phyloP scores from a whole-genome alignment of 2,797 vertebrate genomes.

The Sebastes itinus region DNA sequence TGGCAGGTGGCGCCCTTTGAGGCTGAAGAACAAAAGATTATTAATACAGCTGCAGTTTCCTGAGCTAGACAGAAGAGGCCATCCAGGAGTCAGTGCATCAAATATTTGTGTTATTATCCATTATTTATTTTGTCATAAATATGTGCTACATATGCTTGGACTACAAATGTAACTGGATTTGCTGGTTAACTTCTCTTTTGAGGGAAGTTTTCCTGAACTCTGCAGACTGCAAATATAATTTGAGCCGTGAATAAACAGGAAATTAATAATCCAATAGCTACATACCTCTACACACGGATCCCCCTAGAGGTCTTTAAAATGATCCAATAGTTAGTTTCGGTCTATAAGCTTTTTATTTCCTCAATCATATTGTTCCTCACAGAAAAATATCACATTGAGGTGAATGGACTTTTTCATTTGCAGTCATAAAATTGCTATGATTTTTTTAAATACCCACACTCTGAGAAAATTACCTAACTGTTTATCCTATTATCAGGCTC shows the following conservation, averaged over 20 bases:
- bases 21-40: constrained; percentile 44
- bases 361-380: background rate
- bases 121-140: constrained; percentile 11
- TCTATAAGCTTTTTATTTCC: constrained; percentile 33
- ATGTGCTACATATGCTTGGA: background rate
- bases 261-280: background rate
- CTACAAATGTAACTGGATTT: background rate
- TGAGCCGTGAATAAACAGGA: constrained; percentile 18
- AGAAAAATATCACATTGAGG: background rate
- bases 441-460: background rate
- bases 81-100: constrained; percentile 39
- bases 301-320: constrained; percentile 1
- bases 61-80: constrained; percentile 13
- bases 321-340: background rate
- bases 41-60: constrained; percentile 44
- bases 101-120: constrained; percentile 50
- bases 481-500: constrained; percentile 1
- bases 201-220: background rate
- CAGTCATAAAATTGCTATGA: background rate
- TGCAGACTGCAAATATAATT: background rate
- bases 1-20: constrained; percentile 36
- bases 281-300: background rate
- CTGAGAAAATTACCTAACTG: background rate
- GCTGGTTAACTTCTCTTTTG: background rate
- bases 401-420: constrained; percentile 19